phyloP scores from a whole-genome alignment of 2,888 invertebrate genomes.

The Drosophila acutilabella region DNA sequence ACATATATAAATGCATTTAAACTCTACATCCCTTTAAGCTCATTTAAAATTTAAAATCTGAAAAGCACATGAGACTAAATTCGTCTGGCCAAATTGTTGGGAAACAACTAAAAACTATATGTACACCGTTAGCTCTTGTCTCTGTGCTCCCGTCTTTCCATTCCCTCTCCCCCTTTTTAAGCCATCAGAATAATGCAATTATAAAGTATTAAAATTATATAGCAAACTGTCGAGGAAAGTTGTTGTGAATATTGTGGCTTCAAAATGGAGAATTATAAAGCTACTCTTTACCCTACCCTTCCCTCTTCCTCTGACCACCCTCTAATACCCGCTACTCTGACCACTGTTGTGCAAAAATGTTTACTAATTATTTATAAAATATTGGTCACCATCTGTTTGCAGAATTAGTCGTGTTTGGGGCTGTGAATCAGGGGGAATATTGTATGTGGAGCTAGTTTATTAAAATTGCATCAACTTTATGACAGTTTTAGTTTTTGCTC shows the following conservation, averaged over 20 bases:
- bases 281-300: neutral
- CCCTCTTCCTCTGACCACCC: neutral
- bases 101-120: slow-evolving; percentile 20
- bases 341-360: slow-evolving; percentile 58
- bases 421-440: neutral
- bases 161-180: neutral
- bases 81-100: slow-evolving; percentile 48
- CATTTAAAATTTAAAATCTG: neutral
- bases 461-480: slow-evolving; percentile 25
- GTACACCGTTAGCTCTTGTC: neutral
- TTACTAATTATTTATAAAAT: slow-evolving; percentile 77
- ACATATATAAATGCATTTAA: neutral
- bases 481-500: slow-evolving; percentile 22
- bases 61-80: slow-evolving; percentile 38
- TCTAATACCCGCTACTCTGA: slow-evolving; percentile 20
- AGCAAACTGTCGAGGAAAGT: slow-evolving; percentile 35
- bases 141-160: neutral
- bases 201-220: slow-evolving; percentile 76
- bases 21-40: neutral
- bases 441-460: slow-evolving; percentile 24
- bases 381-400: slow-evolving; percentile 67
- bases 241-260: slow-evolving; percentile 48
- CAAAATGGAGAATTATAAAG: neutral
- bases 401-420: slow-evolving; percentile 49
- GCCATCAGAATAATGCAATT: slow-evolving; percentile 59